Base-by-base conservation (phyloP, 2,888 invertebrate species). In the Scaptomyza cyrtandrae region DNA sequence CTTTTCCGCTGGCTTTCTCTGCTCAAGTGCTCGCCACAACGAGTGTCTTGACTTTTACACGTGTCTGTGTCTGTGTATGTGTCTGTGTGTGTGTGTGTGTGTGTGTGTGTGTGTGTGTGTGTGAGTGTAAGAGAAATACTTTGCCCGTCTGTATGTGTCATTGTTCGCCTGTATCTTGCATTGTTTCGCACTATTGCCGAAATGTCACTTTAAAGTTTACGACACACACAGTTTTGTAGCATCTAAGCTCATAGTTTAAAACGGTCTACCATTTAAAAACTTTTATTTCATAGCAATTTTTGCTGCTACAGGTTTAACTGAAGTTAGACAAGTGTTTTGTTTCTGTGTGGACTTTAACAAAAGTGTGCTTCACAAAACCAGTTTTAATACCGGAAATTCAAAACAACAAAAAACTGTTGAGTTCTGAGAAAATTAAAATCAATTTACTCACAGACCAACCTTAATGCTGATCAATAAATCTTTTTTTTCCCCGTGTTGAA, bases 121-220 rank as follows among this genome's bases (percentile, higher is more conserved):
- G 56, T 24, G 44, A 16, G 46, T 19, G 31, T 54, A 1, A 9
- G 27, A 39, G 29, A 35, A 35, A 61, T 37, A 48, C 33, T 35
- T 49, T 45, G 39, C 19, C n/a, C 27, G 13, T 35, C 10, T 59
- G 33, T 44, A 33, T 39, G 29, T 35, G 58, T 41, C 58, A 35
- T 44, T 69, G 45, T 57, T 46, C 10, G 49, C 39, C 58, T 62
- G 43, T 62, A 56, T 58, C 54, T 52, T 73, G 69, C 74, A 80
- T 78, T 78, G 72, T 80, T 80, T 69, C 63, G 63, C 66, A 69
- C 72, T 64, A 70, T 79, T 82, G 74, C 71, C 77, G 55, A 71
- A 85, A 73, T 76, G 78, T 72, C 83, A 79, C 60, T 66, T 67
- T 68, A 37, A 86, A 86, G 74, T 76, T 76, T 58, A 68, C 71